Percentiles rank a stretch among this genome's conserved stretches.
Evolutionary conservation across 2,113 vertebrate species (phyloP).

Genomic region (Origma solitaria): DNA sequence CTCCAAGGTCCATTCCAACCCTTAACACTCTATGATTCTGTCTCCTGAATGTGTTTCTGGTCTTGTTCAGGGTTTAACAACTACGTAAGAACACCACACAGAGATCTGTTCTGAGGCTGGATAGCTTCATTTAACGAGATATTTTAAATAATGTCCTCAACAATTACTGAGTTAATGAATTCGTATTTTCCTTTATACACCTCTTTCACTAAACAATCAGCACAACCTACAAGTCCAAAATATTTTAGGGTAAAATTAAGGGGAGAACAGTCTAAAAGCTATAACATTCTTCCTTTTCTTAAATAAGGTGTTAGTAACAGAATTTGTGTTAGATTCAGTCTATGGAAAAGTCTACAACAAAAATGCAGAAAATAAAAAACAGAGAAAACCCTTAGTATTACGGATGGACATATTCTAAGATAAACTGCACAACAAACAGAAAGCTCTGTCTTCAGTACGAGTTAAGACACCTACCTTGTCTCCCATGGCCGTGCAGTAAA

Average conservation of each 20-base stretch:
- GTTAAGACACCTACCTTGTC: conserved; percentile 80
- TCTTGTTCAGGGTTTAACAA: neutral
- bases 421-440: neutral
- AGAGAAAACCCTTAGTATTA: neutral
- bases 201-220: neutral
- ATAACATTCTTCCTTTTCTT: neutral
- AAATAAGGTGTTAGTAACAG: neutral
- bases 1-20: neutral
- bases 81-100: neutral
- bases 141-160: neutral
- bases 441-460: neutral
- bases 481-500: conserved; percentile 97
- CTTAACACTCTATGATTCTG: neutral
- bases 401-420: neutral
- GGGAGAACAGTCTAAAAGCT: neutral
- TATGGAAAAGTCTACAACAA: neutral
- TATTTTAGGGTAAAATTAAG: neutral
- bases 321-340: neutral
- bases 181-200: neutral
- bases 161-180: neutral
- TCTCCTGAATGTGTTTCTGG: neutral
- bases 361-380: neutral
- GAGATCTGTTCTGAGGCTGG: neutral
- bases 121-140: neutral
- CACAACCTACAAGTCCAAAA: neutral